These are phyloP conservation scores for Crotalus helleri DNA, from an alignment of 2,113 vertebrate genomes.

Conservation along the genomic window DNA sequence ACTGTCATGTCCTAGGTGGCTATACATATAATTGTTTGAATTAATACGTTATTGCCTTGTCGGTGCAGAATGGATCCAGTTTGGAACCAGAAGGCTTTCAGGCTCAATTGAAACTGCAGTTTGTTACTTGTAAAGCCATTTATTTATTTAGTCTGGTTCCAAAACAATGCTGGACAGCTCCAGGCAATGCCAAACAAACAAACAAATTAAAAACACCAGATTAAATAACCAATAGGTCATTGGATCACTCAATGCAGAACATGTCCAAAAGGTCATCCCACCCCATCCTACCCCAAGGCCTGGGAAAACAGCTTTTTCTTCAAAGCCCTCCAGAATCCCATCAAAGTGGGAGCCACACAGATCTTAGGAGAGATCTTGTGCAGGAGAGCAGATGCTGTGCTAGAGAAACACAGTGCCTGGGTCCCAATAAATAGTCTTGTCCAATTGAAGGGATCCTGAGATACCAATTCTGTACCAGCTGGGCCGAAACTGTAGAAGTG, in stretches of 20 bases:
- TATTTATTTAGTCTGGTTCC: background rate
- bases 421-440: too few relatives aligned
- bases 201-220: background rate
- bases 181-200: background rate
- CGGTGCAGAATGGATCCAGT: background rate
- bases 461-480: too few relatives aligned
- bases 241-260: background rate
- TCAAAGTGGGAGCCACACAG: background rate
- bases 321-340: background rate
- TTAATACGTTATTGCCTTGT: background rate
- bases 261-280: background rate
- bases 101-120: background rate
- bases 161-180: background rate
- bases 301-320: background rate
- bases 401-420: too few relatives aligned
- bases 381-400: background rate
- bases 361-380: background rate
- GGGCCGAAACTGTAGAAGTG: background rate
- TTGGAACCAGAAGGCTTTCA: background rate
- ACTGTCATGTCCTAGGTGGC: background rate
- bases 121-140: background rate
- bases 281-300: background rate
- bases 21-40: background rate
- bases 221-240: background rate
- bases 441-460: too few relatives aligned